Percentiles rank a stretch among this genome's conserved stretches.
Conservation (phyloP, 2,797 vertebrate genomes). For the Synanceia verrucosa region DNA sequence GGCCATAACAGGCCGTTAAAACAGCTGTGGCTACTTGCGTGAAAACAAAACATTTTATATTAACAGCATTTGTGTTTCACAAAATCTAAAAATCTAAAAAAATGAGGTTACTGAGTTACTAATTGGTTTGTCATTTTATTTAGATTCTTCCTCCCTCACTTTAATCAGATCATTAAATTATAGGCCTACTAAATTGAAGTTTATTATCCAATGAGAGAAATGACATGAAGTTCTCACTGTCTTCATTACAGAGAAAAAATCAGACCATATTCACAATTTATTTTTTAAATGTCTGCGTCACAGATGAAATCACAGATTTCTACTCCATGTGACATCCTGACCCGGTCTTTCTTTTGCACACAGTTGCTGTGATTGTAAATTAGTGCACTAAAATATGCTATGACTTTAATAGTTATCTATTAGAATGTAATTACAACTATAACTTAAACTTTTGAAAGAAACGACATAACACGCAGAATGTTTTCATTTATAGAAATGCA, state of each 20-base stretch:
- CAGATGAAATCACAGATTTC: neutral
- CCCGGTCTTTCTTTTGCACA: neutral
- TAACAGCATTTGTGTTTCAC: too few species aligned
- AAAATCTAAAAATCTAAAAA: neutral
- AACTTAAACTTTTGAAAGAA: neutral
- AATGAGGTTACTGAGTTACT: neutral
- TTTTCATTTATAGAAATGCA: neutral
- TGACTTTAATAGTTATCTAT: neutral
- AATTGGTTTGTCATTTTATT: neutral
- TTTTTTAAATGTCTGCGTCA: too few species aligned
- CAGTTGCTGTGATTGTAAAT: neutral
- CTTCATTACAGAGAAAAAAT: neutral
- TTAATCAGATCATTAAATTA: neutral
- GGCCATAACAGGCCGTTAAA: neutral
- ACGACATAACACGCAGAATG: neutral
- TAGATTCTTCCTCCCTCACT: neutral
- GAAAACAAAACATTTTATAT: neutral
- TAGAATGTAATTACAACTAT: neutral
- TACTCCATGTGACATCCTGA: neutral
- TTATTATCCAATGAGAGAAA: too few species aligned
- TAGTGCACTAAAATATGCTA: neutral
- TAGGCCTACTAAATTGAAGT: neutral
- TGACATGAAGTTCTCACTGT: neutral
- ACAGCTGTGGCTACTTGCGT: neutral
- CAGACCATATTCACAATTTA: too few species aligned